Evolutionary conservation across 2,888 invertebrate species (phyloP).

Genomic region (Hirtodrosophila trivittata): DNA sequence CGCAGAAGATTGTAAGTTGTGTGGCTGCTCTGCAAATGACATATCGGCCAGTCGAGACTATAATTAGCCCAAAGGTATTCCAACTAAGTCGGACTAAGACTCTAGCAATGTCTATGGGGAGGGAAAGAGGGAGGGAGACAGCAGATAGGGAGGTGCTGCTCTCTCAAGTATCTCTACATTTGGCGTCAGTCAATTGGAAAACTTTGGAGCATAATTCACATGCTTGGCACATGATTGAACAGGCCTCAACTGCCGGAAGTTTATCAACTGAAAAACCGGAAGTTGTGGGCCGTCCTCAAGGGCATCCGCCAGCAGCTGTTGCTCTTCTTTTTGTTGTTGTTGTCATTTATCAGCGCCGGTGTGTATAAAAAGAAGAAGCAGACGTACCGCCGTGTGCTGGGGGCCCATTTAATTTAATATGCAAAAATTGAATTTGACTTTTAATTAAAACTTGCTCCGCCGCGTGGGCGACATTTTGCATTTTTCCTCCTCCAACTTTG

Average conservation of each 20-base stretch:
- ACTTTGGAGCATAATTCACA: conserved; percentile 62
- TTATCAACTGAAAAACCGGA: conserved; percentile 56
- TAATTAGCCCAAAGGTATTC: conserved; percentile 62
- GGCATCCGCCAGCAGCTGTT: conserved; percentile 46
- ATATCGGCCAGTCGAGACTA: conserved; percentile 54
- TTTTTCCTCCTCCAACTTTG: conserved; percentile 17
- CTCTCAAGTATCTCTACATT: conserved; percentile 46
- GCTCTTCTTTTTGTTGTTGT: conserved; percentile 5
- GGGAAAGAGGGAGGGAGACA: no score
- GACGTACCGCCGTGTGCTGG: conserved; percentile 31
- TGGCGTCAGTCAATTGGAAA: conserved; percentile 60
- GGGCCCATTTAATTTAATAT: conserved; percentile 63
- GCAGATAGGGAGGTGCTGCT: no score
- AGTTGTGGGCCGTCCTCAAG: conserved; percentile 66
- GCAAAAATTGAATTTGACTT: conserved; percentile 77
- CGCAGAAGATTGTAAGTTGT: conserved; percentile 14
- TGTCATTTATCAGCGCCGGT: conserved; percentile 29
- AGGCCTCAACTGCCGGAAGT: conserved; percentile 64
- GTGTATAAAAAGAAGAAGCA: conserved; percentile 21
- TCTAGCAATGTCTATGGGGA: no score
- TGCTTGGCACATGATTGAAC: conserved; percentile 53
- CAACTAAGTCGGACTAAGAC: conserved; percentile 9
- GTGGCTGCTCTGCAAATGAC: conserved; percentile 64
- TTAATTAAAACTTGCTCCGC: conserved; percentile 66
- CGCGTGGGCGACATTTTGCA: conserved; percentile 32